Conservation (phyloP, 2,888 invertebrate genomes). For the Caenorhabditis panamensis region DNA sequence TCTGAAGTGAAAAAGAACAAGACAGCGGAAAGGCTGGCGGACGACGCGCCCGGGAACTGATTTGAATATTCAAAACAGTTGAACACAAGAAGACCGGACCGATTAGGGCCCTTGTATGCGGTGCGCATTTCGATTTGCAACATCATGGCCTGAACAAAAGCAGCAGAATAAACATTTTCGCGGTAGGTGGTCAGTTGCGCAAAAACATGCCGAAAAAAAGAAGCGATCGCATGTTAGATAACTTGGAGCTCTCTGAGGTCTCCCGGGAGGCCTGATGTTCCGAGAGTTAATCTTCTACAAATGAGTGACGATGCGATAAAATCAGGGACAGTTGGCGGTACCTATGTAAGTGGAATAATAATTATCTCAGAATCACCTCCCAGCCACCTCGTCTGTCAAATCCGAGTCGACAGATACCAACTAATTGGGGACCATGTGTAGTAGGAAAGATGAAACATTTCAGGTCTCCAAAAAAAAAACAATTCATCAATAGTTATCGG, state of each 20-base stretch:
- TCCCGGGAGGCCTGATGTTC: not conserved
- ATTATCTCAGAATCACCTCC: slow-evolving; percentile 16
- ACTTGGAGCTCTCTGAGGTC: slow-evolving; percentile 5
- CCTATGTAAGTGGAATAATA: slow-evolving; percentile 17
- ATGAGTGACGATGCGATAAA: slow-evolving; percentile 20
- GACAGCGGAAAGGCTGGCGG: not conserved
- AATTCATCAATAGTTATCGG: no score
- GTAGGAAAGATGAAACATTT: not conserved
- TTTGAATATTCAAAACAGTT: slow-evolving; percentile 61
- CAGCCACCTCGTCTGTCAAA: slow-evolving; percentile 41
- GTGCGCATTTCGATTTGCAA: slow-evolving; percentile 56
- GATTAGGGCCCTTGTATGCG: slow-evolving; percentile 54
- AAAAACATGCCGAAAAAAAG: slow-evolving; percentile 45
- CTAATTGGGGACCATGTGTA: slow-evolving; percentile 3
- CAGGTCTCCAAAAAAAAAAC: no score
- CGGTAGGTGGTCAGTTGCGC: slow-evolving; percentile 55
- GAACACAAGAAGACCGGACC: slow-evolving; percentile 54
- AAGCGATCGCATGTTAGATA: slow-evolving; percentile 24
- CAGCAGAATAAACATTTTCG: slow-evolving; percentile 63
- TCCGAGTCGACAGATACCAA: not conserved
- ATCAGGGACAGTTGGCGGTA: slow-evolving; percentile 3
- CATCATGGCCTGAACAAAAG: slow-evolving; percentile 58
- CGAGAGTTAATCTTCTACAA: not conserved
- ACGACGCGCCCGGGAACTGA: slow-evolving; percentile 29
- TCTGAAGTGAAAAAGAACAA: slow-evolving; percentile 26